Evolutionary conservation across 2,113 vertebrate species (phyloP), one percentile per base, ranked within the genome.

Genomic region (Lipotes vexillifer): DNA sequence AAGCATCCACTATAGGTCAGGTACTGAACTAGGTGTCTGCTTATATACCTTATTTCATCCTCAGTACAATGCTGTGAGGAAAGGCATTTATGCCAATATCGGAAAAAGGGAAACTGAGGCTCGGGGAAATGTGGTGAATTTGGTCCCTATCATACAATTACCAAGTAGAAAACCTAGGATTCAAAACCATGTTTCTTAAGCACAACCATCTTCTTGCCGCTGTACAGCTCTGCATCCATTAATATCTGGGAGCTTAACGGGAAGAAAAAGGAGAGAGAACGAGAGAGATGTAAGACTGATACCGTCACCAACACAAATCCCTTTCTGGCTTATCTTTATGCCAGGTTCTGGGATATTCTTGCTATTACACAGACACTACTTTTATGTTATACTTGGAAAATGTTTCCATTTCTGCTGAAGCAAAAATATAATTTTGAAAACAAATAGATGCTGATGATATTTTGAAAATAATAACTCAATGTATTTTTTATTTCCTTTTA

Each of bases 401-500:
- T 69, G 20, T 94, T 94, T 93, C 52, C 3, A 61, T 94, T 83
- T 57, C 38, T 90, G 74, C 25, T 83, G 68, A 95, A 92, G 36
- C 52, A 96, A 90, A 96, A 27, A 33, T n/a, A 72, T 41, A 49
- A 63, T 90, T 84, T 90, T 89, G 33, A 92, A 96, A 96, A 92
- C 69, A 94, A 87, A 33, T 83, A 95, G 83, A 81, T 88, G 57
- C 27, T 3, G 27, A 68, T 68, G 93, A 59, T 82, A 89, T 88
- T 90, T 82, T 94, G 80, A 92, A 97, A 96, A 94, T 87, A 65
- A 81, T 63, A 80, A 88, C 17, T 75, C 59, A 81, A 36, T 90
- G 52, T 72, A 36, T 61, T 68, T 87, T 94, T 74, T 72, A 88
- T 88, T 95, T 96, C 25, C 41, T 31, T 84, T 8, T 80, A 71